Percentiles rank a stretch among this genome's conserved stretches.
Evolutionary conservation across 2,888 invertebrate genomes (phyloP).

Genomic region (Tenthredo scrophulariae): DNA sequence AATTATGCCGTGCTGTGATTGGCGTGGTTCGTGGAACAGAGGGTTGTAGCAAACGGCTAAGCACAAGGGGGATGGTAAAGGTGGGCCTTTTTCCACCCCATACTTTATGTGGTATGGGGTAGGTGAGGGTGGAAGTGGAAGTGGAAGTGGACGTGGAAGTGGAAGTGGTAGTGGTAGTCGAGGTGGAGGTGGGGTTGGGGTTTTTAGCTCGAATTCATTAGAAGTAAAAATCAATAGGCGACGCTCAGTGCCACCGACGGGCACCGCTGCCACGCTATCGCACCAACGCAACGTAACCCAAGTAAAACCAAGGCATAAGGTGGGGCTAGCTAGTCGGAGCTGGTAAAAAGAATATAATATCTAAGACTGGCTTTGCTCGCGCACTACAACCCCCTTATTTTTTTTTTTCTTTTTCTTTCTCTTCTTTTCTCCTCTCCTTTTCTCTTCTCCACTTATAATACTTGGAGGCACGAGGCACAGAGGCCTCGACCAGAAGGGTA

Average conservation of each 20-base stretch:
- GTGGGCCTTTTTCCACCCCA: not conserved
- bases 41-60: slow-evolving; percentile 68
- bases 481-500: not conserved
- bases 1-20: slow-evolving; percentile 77
- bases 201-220: slow-evolving; percentile 78
- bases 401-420: slow-evolving; percentile 56
- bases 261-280: slow-evolving; percentile 61
- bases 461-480: not conserved
- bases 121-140: slow-evolving; percentile 60
- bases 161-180: slow-evolving; percentile 46
- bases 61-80: slow-evolving; percentile 37
- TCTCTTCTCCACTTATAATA: slow-evolving; percentile 26
- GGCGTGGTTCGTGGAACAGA: slow-evolving; percentile 76
- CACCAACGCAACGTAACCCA: not conserved
- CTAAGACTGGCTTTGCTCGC: not conserved
- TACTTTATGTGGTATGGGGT: slow-evolving; percentile 23
- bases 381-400: slow-evolving; percentile 40
- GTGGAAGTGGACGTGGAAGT: slow-evolving; percentile 25
- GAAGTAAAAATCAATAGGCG: slow-evolving; percentile 77
- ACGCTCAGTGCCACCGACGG: slow-evolving; percentile 72
- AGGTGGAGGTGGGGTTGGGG: slow-evolving; percentile 63
- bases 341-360: not conserved
- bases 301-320: not conserved
- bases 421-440: slow-evolving; percentile 51
- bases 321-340: not conserved